Percentiles rank a stretch among this genome's conserved stretches.
Conservation (phyloP, 2,888 invertebrate genomes). For the Lysandra bellargus region DNA sequence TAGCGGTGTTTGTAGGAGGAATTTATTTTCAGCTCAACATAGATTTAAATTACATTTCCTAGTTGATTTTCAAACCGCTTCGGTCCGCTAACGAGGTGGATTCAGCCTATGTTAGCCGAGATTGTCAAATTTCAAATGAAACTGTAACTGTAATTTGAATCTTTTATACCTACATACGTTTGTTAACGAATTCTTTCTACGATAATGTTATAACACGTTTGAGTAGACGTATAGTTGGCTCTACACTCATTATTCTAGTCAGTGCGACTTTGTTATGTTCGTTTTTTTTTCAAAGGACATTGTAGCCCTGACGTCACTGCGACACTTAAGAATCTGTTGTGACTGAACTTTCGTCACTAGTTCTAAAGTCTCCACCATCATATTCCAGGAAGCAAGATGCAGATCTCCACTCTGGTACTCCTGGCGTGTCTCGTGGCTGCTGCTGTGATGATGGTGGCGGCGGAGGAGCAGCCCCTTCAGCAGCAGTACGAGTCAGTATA, state of each 20-base stretch:
- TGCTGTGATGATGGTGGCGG: conserved; percentile 53
- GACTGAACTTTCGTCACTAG: too few species aligned
- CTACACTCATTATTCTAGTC: too few species aligned
- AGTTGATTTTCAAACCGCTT: background rate
- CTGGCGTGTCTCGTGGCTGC: conserved; percentile 63
- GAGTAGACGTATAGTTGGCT: background rate
- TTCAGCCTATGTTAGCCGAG: background rate
- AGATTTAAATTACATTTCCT: conserved; percentile 29
- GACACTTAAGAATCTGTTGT: too few species aligned
- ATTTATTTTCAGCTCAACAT: conserved; percentile 24
- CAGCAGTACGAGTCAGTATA: conserved; percentile 52
- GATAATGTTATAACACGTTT: background rate
- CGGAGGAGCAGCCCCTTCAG: conserved; percentile 47
- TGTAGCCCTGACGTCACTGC: too few species aligned
- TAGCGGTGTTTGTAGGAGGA: conserved; percentile 7
- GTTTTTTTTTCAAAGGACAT: too few species aligned
- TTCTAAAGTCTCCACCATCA: background rate
- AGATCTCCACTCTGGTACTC: conserved; percentile 64
- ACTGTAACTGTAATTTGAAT: background rate
- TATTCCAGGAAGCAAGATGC: conserved; percentile 55
- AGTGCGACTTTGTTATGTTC: too few species aligned
- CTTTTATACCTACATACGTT: background rate
- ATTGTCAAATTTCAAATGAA: background rate
- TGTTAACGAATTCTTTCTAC: background rate
- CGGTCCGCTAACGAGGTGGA: background rate